Percentiles rank a stretch among this genome's conserved stretches.
Conservation (phyloP, 2,888 invertebrate genomes). For the Melanargia galathea region DNA sequence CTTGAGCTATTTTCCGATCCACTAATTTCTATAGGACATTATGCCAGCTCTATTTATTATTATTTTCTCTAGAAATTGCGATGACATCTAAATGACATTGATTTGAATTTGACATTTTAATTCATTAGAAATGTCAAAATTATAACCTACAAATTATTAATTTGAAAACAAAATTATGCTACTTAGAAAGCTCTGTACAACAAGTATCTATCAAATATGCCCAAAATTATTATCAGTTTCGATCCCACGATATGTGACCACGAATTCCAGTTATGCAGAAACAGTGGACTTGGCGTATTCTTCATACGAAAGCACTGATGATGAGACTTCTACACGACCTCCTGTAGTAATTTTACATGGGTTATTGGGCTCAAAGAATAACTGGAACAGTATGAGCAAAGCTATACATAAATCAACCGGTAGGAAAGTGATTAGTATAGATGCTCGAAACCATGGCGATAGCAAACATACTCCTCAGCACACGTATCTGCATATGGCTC, state of each 20-base stretch:
- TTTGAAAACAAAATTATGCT: constrained; percentile 29
- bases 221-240: constrained; percentile 46
- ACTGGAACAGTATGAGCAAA: constrained; percentile 95
- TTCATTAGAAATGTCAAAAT: constrained; percentile 22
- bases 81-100: too few species aligned
- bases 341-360: constrained; percentile 95
- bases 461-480: constrained; percentile 91
- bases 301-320: constrained; percentile 82
- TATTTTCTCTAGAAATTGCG: too few species aligned
- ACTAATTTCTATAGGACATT: too few species aligned
- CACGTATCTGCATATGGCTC: constrained; percentile 89
- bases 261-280: constrained; percentile 62
- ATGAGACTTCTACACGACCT: constrained; percentile 52
- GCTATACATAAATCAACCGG: constrained; percentile 85
- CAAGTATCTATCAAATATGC: constrained; percentile 29
- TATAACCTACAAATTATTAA: constrained; percentile 8
- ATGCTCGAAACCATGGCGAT: constrained; percentile 97
- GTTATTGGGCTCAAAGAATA: constrained; percentile 94
- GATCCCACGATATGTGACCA: constrained; percentile 47
- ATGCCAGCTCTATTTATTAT: too few species aligned
- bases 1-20: too few species aligned
- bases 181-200: constrained; percentile 18
- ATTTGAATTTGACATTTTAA: neutral
- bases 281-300: constrained; percentile 86
- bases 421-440: constrained; percentile 90